Evolutionary conservation across 2,888 invertebrate species (phyloP), one percentile per base, ranked within the genome.

Genomic region (Heliconius hortense): DNA sequence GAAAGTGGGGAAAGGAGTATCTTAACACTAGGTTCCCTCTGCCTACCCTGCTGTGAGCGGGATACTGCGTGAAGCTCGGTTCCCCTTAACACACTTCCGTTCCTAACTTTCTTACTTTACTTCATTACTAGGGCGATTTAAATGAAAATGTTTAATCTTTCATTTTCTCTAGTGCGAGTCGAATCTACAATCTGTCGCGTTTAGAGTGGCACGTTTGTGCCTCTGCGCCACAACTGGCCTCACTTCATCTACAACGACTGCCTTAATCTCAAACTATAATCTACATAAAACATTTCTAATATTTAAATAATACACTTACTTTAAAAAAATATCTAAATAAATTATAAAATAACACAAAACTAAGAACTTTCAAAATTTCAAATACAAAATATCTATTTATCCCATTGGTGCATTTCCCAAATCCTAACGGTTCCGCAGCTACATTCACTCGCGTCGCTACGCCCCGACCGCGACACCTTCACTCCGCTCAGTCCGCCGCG

Each of bases 401-500:
- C 79, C 81, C 76, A 91, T 91, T 92, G 91, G 92, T 79, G 75
- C 79, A 81, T 73, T 80, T 75, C 74, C 78, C 87, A 89, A 88
- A 88, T 39, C 24, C 15, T 66, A 66, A 66, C 88, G 88, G 82
- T 82, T 78, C 76, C 81, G 89, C 79, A 70, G 86, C 92, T 91
- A 84, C 81, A 77, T 92, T 93, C 92, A 90, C 86, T 87, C 88
- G 87, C 85, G 82, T 88, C 87, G 80, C 83, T 82, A 26, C 84
- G 81, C 89, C 84, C 83, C 87, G 84, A 84, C 77, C 80, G 85
- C 91, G 88, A 91, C 86, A 90, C 86, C 89, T 91, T 93, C 92
- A 88, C 84, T 82, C 81, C 87, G 82, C 81, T 89, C 91, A 94
- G 93, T 94, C 89, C 89, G 87, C 88, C 93, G 92, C 92, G 91